Evolutionary conservation across 2,797 vertebrate genomes (phyloP).

Genomic region (Muraenolepis orangiensis): DNA sequence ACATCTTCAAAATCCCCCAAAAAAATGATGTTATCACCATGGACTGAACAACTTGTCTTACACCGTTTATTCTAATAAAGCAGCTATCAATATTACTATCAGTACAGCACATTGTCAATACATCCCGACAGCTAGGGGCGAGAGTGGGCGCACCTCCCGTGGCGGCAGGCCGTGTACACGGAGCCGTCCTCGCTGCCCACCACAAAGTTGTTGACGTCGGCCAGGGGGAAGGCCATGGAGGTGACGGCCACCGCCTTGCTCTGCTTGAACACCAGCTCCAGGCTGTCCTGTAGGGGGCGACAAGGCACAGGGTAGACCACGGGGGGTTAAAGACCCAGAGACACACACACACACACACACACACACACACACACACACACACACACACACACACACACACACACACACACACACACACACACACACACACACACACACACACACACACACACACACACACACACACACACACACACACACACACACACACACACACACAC

Average conservation of each 20-base stretch:
- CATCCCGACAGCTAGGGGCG: not conserved
- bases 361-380: too few species aligned
- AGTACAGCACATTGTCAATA: too few species aligned
- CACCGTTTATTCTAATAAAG: too few species aligned
- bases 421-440: not conserved
- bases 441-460: too few species aligned
- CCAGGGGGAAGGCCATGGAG: conserved; percentile 96
- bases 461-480: too few species aligned
- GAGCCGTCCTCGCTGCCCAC: conserved; percentile 98
- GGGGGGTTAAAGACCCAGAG: not conserved
- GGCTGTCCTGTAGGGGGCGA: conserved; percentile 82
- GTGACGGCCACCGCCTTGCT: conserved; percentile 97
- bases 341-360: not conserved
- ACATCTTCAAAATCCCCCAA: too few species aligned
- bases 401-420: not conserved
- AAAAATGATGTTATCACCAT: too few species aligned
- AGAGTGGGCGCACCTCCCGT: conserved; percentile 81
- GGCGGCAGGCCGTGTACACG: conserved; percentile 96
- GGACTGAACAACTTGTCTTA: too few species aligned
- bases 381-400: too few species aligned
- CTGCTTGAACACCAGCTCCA: conserved; percentile 97
- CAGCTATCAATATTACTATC: too few species aligned
- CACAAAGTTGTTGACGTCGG: conserved; percentile 98
- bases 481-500: too few species aligned
- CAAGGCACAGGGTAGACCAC: not conserved